These are phyloP conservation scores for Tretioscincus oriximinensis DNA, from an alignment of 2,113 vertebrate species.

Conservation along the genomic window DNA sequence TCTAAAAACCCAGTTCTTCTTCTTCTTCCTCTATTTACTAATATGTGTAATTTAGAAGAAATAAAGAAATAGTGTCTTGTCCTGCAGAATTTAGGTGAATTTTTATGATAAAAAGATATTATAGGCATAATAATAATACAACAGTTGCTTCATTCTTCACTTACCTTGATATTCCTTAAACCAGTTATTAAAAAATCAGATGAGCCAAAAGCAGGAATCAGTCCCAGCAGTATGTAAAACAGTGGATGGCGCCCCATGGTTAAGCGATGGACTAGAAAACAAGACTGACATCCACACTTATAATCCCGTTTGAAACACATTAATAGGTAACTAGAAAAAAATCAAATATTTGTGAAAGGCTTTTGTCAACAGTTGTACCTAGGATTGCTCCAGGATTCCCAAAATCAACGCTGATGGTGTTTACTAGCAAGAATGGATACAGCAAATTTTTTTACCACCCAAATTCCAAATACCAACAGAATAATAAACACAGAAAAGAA, in stretches of 20 bases:
- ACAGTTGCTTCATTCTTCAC: background rate
- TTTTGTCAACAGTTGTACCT: background rate
- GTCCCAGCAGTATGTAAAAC: background rate
- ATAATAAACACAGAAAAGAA: too few species aligned
- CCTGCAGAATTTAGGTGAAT: background rate
- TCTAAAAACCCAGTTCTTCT: too few species aligned
- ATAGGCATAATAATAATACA: background rate
- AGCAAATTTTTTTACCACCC: too few species aligned
- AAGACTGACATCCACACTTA: background rate
- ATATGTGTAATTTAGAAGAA: background rate
- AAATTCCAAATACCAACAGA: too few species aligned
- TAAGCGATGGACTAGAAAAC: background rate
- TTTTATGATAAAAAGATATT: background rate
- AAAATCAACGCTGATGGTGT: background rate
- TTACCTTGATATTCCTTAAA: slow-evolving; percentile 25
- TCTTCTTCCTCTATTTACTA: too few species aligned
- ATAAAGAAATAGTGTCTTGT: background rate
- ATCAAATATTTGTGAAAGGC: slow-evolving; percentile 3
- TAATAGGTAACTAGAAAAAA: slow-evolving; percentile 2
- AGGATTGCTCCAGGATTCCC: background rate
- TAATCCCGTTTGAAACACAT: background rate
- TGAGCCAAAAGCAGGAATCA: background rate
- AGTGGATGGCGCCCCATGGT: slow-evolving; percentile 7
- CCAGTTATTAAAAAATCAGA: slow-evolving; percentile 10
- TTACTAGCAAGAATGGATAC: too few species aligned